Base-by-base conservation (phyloP, 2,888 invertebrate genomes). In the Pammene fasciana region DNA sequence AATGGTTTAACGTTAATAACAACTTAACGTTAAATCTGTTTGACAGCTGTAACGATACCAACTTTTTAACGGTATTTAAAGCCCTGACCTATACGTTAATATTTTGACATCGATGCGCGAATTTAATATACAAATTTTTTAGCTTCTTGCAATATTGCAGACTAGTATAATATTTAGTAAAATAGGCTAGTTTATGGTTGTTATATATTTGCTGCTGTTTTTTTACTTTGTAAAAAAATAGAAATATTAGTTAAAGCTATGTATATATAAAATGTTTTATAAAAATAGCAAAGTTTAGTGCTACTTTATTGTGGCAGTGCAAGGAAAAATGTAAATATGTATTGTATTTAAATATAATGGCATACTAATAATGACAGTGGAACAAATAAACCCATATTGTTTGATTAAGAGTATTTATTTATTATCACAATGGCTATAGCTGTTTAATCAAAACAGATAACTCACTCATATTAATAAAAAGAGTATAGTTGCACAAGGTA, bases 301-400 rank as follows among this genome's bases (percentile, higher is more conserved):
- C 38, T 26, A 43, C 46, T 9, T 38, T 38, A 46, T 38, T 41
- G 34, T 55, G 38, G 54, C 16, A 38, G 26, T 62, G 13, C 41
- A 26, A 13, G 26, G 41, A 36, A 26, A 56, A 9, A 13, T 68
- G 68, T 68, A 68, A 64, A 64, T 68, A 68, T 26, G 41, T 56
- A 56, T 62, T 64, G 62, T 68, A 68, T 56, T 50, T 50, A 57
- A 64, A 50, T 57, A 55, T 64, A 54, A 41, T 55, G 43, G 34
- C 34, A 26, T 66, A 18, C 3, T 18, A 36, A 11, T 41, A 7
- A 62, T 65, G 26, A 41, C 38, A 55, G 50, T 52, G 9, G 68
- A 65, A 68, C 68, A 68, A 68, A 68, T 65, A 65, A 64, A 36
- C 7, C n/a, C 34, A 45, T 68, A 64, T 64, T 68, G 64, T 68